Evolutionary conservation across 2,113 vertebrate genomes (phyloP), one percentile per base, ranked within the genome.

Genomic region (Ardeotis arabs): DNA sequence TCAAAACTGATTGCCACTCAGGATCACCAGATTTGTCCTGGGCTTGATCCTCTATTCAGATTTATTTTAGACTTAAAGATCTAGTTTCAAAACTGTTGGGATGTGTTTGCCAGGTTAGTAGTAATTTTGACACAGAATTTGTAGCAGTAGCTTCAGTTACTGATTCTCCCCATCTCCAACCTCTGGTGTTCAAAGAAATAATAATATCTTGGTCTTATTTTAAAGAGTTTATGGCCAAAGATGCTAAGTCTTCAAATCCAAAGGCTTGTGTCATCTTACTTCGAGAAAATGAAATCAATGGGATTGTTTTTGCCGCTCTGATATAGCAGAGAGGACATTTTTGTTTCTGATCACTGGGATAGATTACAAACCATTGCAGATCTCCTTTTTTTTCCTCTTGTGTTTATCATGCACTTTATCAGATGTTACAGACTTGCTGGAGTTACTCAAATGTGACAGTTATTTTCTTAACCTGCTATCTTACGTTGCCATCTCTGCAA

Each of bases 381-480:
- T 90, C 24, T 84, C 64, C 41, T 66, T 76, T 81, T 70, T 70
- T 67, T 89, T 69, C 45, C 68, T 74, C 67, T 73, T 0, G 0
- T 27, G 39, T 96, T 97, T 96, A 84, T 93, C 83, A 12, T 79
- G 62, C 87, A 75, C 90, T 95, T 93, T 87, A 93, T 96, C 92
- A 96, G 91, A 68, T 49, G 35, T 60, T 95, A 33, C 0, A 59
- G 69, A 21, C 87, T 89, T 20, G 6, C 50, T 69, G 23, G 62
- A 37, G 24, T 80, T 91, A 92, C 89, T 93, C 50, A 72, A 33
- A 84, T 58, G 74, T 59, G 88, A 17, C 7, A 9, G 62, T 90
- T 96, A 59, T 92, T 94, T 95, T 94, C 84, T 90, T 92, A 87
- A 67, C 73, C 37, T 93, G n/a, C 37, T 85, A 63, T 93, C 92